These are phyloP conservation scores for Orussus abietinus DNA, from an alignment of 1,140 invertebrate genomes.

Conservation along the genomic window DNA sequence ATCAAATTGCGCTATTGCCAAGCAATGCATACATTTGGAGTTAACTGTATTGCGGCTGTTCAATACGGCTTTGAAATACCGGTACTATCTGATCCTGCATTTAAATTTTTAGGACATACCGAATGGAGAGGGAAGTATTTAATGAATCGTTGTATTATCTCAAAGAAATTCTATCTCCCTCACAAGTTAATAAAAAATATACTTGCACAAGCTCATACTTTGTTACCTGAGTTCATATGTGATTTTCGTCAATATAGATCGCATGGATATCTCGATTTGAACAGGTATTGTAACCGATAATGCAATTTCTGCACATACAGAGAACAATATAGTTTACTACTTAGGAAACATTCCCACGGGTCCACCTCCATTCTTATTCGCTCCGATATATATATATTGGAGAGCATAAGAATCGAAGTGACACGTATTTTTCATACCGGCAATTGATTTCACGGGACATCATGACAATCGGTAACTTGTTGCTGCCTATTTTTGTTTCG, in stretches of 20 bases:
- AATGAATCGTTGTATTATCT: constrained; percentile 54
- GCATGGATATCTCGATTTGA: constrained; percentile 26
- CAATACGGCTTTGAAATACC: constrained; percentile 28
- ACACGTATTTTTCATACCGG: too few relatives aligned
- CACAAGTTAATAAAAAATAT: constrained; percentile 62
- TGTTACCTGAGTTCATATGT: constrained; percentile 56
- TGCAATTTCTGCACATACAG: constrained; percentile 24
- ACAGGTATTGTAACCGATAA: too few relatives aligned
- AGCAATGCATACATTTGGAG: constrained; percentile 50
- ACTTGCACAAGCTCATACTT: constrained; percentile 53
- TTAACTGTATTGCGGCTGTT: constrained; percentile 51
- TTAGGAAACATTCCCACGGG: too few relatives aligned
- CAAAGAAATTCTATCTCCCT: constrained; percentile 56
- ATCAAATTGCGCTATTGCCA: constrained; percentile 50
- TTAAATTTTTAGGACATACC: constrained; percentile 59
- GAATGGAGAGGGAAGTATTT: constrained; percentile 58
- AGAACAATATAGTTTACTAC: constrained; percentile 44
- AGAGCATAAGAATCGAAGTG: too few relatives aligned
- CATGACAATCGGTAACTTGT: too few relatives aligned
- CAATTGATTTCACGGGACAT: too few relatives aligned
- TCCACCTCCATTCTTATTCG: too few relatives aligned
- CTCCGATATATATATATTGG: constrained; percentile 9
- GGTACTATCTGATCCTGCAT: constrained; percentile 35
- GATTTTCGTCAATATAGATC: constrained; percentile 53
- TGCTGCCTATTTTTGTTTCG: too few relatives aligned